Base-by-base conservation (phyloP, 2,797 vertebrate genomes). In the Rhinogobio ventralis region DNA sequence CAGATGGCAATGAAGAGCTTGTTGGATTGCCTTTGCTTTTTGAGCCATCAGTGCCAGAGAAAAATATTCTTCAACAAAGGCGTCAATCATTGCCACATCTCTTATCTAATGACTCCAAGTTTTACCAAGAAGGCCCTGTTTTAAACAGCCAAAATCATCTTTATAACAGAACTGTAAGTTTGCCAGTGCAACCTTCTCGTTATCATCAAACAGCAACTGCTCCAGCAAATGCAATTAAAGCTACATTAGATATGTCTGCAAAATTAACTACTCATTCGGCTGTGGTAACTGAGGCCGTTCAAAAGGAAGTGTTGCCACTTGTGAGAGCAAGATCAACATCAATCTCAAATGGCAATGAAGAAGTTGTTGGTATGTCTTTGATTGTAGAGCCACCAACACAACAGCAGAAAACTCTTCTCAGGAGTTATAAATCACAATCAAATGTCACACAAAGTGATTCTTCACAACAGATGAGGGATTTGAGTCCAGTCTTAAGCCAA, bases 231-330 rank as follows among this genome's bases (percentile, higher is more conserved):
- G 82, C 94, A 67, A 89, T 95, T 82, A 93, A 93, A 92, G 94
- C 89, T 4, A 93, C 94, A 36, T 51, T 93, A 71, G 93, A 95
- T 89, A 93, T 94, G 93, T 95, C 94, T 86, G 86, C 90, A 25
- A 94, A 90, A 75, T 85, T 81, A 82, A 36, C 66, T 25, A 79
- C 90, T 78, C 82, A 72, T 78, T 51, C 51, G 66, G 19, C 60
- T 10, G 28, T 74, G 60, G 79, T 87, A 57, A 25, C 83, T 64
- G 82, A 87, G 5, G 68, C 53, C 2, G 30, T 15, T 86, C 79
- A 87, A 80, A 87, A 14, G 82, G 88, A 91, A 88, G 91, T 88
- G 13, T 2, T 95, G 75, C 89, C 94, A 4, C 91, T 94, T 84
- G 72, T 92, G 30, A 88, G 80, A 49, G 92, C 91, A 83, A 93